Percentiles rank a stretch among this genome's conserved stretches.
Conservation (phyloP, 2,888 invertebrate species). For the Drosophila nr. perissopoda region DNA sequence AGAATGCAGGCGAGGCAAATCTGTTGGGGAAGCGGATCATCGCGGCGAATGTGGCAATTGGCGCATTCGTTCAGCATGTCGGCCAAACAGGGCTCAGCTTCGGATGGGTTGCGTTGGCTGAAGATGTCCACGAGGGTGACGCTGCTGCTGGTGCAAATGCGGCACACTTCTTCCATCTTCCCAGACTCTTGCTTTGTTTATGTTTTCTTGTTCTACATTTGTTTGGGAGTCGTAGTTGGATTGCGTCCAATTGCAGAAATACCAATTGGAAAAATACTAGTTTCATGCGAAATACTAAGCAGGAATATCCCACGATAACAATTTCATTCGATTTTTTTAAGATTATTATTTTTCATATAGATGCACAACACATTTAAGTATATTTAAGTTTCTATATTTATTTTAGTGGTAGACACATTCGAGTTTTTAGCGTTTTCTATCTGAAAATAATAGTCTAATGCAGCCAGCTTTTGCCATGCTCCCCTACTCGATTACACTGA, state of each 20-base stretch:
- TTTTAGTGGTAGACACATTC: neutral
- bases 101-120: slow-evolving; percentile 21
- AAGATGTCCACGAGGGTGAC: slow-evolving; percentile 53
- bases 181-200: slow-evolving; percentile 23
- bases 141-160: slow-evolving; percentile 60
- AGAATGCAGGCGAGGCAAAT: slow-evolving; percentile 76
- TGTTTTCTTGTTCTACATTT: slow-evolving; percentile 9
- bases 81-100: slow-evolving; percentile 42
- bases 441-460: neutral
- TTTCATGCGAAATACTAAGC: neutral
- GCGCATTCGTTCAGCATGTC: slow-evolving; percentile 68
- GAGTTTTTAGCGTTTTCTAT: neutral
- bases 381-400: neutral
- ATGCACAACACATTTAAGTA: neutral
- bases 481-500: neutral
- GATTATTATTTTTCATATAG: neutral
- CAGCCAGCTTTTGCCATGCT: neutral
- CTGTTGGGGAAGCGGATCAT: slow-evolving; percentile 67
- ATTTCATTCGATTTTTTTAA: neutral
- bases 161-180: slow-evolving; percentile 54
- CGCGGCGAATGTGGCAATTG: slow-evolving; percentile 40
- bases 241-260: slow-evolving; percentile 4
- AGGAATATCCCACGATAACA: neutral
- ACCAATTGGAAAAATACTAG: slow-evolving; percentile 9
- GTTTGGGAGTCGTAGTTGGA: neutral